Evolutionary conservation across 2,888 invertebrate species (phyloP).

Genomic region (Tholera decimalis): DNA sequence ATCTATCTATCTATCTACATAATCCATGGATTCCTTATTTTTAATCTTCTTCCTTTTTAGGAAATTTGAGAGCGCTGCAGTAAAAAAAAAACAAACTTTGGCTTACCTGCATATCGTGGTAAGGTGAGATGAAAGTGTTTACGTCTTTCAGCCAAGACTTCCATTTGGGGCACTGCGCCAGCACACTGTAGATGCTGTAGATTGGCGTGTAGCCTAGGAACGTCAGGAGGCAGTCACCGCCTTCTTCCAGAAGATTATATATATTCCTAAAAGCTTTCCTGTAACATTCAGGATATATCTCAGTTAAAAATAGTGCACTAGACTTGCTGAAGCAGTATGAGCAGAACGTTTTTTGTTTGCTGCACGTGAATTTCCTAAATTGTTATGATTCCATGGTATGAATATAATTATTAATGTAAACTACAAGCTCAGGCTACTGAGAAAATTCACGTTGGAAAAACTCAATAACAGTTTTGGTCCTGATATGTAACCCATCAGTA

Average conservation of each 20-base stretch:
- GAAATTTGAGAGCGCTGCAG: background rate
- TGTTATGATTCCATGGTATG: no score
- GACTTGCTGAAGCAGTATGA: background rate
- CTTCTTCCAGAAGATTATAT: slow-evolving; percentile 49
- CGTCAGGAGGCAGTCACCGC: slow-evolving; percentile 58
- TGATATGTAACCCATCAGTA: no score
- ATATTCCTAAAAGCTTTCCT: slow-evolving; percentile 62
- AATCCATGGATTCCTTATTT: no score
- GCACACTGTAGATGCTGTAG: slow-evolving; percentile 49
- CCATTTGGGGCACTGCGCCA: slow-evolving; percentile 56
- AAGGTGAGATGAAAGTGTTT: slow-evolving; percentile 55
- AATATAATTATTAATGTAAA: no score
- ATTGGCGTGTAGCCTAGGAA: slow-evolving; percentile 53
- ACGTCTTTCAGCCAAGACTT: slow-evolving; percentile 57
- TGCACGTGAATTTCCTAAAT: no score
- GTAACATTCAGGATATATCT: slow-evolving; percentile 1
- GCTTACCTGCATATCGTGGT: slow-evolving; percentile 57
- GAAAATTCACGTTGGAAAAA: no score
- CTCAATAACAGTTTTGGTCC: no score
- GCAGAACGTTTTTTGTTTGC: no score
- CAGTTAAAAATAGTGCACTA: background rate
- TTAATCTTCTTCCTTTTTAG: background rate
- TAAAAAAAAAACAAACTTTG: slow-evolving; percentile 1
- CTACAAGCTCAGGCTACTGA: no score
- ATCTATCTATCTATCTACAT: no score